These are phyloP conservation scores for Torymus texanus DNA, from an alignment of 2,888 invertebrate genomes.

Conservation along the genomic window DNA sequence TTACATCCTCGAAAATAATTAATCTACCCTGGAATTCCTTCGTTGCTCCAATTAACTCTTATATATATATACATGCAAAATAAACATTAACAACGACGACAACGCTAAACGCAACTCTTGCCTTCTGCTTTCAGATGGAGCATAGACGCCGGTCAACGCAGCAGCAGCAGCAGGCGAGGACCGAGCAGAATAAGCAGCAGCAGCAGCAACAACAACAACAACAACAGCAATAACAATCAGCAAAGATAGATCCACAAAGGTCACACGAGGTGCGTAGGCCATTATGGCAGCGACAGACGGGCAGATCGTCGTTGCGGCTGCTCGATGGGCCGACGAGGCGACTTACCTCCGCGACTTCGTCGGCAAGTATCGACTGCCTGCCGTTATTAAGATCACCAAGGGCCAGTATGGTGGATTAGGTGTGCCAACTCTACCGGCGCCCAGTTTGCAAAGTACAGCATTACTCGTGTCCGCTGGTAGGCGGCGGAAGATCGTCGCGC, in stretches of 20 bases:
- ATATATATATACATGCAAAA: too few species aligned
- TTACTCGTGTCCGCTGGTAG: slow-evolving; percentile 90
- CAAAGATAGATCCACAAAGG: too few species aligned
- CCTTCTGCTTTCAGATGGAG: slow-evolving; percentile 69
- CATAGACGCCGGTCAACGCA: slow-evolving; percentile 62
- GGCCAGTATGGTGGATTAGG: slow-evolving; percentile 95
- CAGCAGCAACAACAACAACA: background rate
- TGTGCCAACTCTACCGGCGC: slow-evolving; percentile 90
- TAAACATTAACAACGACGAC: too few species aligned
- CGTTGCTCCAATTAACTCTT: too few species aligned
- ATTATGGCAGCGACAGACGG: slow-evolving; percentile 92
- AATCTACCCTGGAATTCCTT: too few species aligned
- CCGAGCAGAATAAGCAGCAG: slow-evolving; percentile 57
- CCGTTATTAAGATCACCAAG: slow-evolving; percentile 93
- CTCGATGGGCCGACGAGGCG: slow-evolving; percentile 85
- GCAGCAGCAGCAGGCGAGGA: slow-evolving; percentile 52
- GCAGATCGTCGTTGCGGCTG: slow-evolving; percentile 91
- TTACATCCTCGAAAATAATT: too few species aligned
- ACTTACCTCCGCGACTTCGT: slow-evolving; percentile 85
- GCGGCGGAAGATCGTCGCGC: slow-evolving; percentile 90
- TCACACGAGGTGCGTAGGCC: too few species aligned
- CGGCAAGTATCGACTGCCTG: slow-evolving; percentile 85
- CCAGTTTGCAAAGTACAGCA: slow-evolving; percentile 90
- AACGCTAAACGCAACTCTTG: too few species aligned
- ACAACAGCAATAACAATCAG: too few species aligned